Evolutionary conservation across 2,888 invertebrate species (phyloP), one percentile per base, ranked within the genome.

Genomic region (Drosophila leonis): DNA sequence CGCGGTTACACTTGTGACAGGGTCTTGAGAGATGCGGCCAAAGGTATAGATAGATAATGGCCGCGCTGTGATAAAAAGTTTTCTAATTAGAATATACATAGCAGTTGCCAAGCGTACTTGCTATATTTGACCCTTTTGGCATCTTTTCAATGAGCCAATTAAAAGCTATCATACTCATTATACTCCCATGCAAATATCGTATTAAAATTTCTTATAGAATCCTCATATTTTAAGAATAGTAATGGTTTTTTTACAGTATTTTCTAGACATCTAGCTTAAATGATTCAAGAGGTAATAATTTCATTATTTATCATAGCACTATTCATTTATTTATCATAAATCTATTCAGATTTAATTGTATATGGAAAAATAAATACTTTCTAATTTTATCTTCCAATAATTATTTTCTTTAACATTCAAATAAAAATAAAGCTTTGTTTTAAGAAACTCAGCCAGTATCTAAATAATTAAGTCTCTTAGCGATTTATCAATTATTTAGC

Each of bases 71-170:
- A 66, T 64, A 55, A 49, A 75, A 87, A 87, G 72, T 88, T 84
- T 88, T 78, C 69, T 72, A 84, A 84, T 84, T 84, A 87, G 70
- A 83, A 84, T 83, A 81, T 83, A 66, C 69, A 69, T 71, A 70
- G 66, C 70, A 54, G 49, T 56, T 51, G 60, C 57, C 41, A 56
- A 75, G 54, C 68, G 63, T 63, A 57, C 63, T 60, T 49, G 37
- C 42, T 10, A 27, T 49, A 42, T 12, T 37, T 41, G 49, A 52
- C 46, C 65, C 46, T 55, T 69, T 49, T 20, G 29, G 1, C 52
- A 18, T 12, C 39, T 24, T 46, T 65, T 57, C 49, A 59, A 57
- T 64, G 9, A 37, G 41, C 56, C 59, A 77, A 80, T 80, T 77
- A 77, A 57, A 59, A 12, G 65, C 60, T 62, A 66, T 62, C 27